phyloP scores from a whole-genome alignment of 92 coral and sea anemone species.

The Zoanthus sansibaricus region DNA sequence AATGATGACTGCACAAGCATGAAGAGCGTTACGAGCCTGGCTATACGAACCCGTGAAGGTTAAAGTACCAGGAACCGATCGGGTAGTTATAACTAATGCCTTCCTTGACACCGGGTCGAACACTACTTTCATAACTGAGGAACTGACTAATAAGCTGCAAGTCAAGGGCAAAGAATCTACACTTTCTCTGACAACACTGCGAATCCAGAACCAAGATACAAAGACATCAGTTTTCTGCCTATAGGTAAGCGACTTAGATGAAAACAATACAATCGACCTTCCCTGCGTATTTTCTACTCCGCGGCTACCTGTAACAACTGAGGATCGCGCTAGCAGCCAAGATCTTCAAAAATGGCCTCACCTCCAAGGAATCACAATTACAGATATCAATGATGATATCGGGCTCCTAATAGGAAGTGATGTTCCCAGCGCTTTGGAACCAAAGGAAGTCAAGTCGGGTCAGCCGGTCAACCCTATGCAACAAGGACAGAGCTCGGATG shows the following conservation, averaged over 20 bases:
- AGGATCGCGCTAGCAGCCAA: constrained; percentile 1
- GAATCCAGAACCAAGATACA: background rate
- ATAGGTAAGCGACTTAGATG: constrained; percentile 17
- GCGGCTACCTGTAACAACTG: constrained; percentile 39
- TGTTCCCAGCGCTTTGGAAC: constrained; percentile 44
- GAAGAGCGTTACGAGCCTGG: background rate
- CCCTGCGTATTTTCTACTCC: constrained; percentile 35
- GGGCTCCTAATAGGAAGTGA: constrained; percentile 49
- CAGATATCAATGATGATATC: constrained; percentile 18
- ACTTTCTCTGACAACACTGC: background rate
- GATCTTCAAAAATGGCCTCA: constrained; percentile 28
- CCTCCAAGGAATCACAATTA: background rate
- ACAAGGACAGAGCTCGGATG: constrained; percentile 48
- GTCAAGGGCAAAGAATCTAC: background rate
- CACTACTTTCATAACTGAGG: background rate
- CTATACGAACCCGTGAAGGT: background rate
- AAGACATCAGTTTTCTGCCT: constrained; percentile 1
- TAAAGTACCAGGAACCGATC: background rate
- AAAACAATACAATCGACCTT: constrained; percentile 1
- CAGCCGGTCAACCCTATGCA: constrained; percentile 39
- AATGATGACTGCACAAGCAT: too few species aligned
- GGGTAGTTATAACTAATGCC: background rate
- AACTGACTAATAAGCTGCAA: background rate
- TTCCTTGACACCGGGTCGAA: background rate
- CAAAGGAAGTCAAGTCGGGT: constrained; percentile 45